phyloP scores from a whole-genome alignment of 2,113 vertebrate genomes.

The Heliornis fulica region DNA sequence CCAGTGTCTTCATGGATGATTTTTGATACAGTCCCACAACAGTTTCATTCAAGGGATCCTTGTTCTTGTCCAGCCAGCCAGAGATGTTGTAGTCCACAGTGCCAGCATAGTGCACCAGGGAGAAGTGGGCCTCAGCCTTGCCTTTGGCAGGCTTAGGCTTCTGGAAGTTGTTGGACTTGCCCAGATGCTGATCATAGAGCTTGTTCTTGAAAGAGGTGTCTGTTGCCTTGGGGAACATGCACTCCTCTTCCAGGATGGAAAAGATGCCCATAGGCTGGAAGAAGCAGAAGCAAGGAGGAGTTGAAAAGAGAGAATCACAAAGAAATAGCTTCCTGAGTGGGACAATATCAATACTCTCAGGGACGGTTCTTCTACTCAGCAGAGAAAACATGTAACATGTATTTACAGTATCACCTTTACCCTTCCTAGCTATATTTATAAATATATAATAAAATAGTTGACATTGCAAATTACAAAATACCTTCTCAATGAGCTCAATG shows the following conservation, averaged over 20 bases:
- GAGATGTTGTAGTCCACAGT: slow-evolving; percentile 69
- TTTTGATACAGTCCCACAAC: slow-evolving; percentile 84
- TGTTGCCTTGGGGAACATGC: slow-evolving; percentile 86
- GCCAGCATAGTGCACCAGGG: slow-evolving; percentile 80
- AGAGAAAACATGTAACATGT: not conserved
- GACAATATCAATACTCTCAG: not conserved
- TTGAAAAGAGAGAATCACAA: not conserved
- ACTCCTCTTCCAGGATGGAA: slow-evolving; percentile 83
- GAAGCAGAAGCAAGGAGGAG: not conserved
- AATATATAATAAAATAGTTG: not conserved
- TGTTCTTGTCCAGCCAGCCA: slow-evolving; percentile 74
- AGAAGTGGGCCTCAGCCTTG: slow-evolving; percentile 82
- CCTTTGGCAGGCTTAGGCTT: slow-evolving; percentile 86
- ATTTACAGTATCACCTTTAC: not conserved
- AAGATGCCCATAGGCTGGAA: slow-evolving; percentile 83
- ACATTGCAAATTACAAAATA: not conserved
- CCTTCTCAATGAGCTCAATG: slow-evolving; percentile 5
- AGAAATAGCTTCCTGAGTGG: not conserved
- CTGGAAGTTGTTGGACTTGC: slow-evolving; percentile 84
- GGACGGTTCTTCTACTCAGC: not conserved
- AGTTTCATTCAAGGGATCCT: slow-evolving; percentile 86
- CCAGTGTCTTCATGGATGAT: slow-evolving; percentile 70
- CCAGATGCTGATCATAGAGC: slow-evolving; percentile 86
- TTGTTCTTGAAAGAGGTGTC: slow-evolving; percentile 80
- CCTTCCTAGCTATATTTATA: not conserved